A percentile compares a stretch with the other conserved stretches of the same genome.
Evolutionary conservation across 2,888 invertebrate genomes (phyloP).

Genomic region (Drosophila borealis): DNA sequence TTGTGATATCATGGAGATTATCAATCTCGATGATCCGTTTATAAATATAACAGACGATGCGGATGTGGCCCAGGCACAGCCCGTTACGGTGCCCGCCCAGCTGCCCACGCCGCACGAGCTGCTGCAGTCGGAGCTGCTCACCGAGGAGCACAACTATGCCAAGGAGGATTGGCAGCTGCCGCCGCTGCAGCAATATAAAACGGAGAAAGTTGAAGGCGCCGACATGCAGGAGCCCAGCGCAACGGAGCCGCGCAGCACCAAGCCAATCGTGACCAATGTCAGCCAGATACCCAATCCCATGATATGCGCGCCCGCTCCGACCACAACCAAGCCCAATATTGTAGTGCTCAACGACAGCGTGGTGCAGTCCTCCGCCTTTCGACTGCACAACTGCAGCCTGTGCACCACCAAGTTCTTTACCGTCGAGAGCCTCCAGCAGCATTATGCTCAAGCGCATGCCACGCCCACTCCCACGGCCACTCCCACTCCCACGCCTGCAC

Average conservation of each 20-base stretch:
- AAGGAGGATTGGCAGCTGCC: slow-evolving; percentile 81
- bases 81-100: neutral
- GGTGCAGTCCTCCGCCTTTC: slow-evolving; percentile 82
- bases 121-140: slow-evolving; percentile 76
- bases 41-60: slow-evolving; percentile 84
- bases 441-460: slow-evolving; percentile 58
- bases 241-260: slow-evolving; percentile 63
- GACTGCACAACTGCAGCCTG: slow-evolving; percentile 79
- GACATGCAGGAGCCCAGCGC: slow-evolving; percentile 8
- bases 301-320: slow-evolving; percentile 32
- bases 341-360: slow-evolving; percentile 85
- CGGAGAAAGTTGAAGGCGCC: slow-evolving; percentile 78
- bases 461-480: slow-evolving; percentile 6
- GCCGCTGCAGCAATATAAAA: slow-evolving; percentile 76
- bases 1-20: slow-evolving; percentile 85
- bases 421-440: slow-evolving; percentile 78
- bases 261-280: slow-evolving; percentile 82
- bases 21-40: slow-evolving; percentile 84
- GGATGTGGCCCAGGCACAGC: slow-evolving; percentile 60
- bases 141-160: slow-evolving; percentile 83
- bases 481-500: neutral
- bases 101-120: slow-evolving; percentile 65
- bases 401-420: slow-evolving; percentile 83
- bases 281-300: slow-evolving; percentile 74
- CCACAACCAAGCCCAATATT: slow-evolving; percentile 79